Evolutionary conservation across 2,888 invertebrate species (phyloP).

Genomic region (Willowsia nigromaculata): DNA sequence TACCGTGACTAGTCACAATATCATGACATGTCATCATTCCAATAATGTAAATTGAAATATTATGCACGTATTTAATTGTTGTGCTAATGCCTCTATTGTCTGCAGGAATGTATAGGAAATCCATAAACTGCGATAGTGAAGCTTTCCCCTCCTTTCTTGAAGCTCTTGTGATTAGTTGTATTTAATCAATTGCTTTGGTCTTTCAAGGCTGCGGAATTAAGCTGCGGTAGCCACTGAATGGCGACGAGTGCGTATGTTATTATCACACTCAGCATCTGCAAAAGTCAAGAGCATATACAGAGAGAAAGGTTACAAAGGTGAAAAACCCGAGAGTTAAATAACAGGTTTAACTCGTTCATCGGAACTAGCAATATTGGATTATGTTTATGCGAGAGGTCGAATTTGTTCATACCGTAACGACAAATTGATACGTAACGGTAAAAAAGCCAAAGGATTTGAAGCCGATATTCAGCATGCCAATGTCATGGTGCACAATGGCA

Average conservation of each 20-base stretch:
- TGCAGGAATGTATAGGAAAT: too few relatives aligned
- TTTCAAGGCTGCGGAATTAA: background rate
- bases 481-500: constrained; percentile 51
- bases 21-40: too few relatives aligned
- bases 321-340: too few relatives aligned
- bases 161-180: too few relatives aligned
- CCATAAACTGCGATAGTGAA: too few relatives aligned
- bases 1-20: too few relatives aligned
- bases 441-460: constrained; percentile 55
- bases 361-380: background rate
- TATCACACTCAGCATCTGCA: constrained; percentile 44
- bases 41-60: too few relatives aligned
- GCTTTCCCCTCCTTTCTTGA: too few relatives aligned
- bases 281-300: background rate
- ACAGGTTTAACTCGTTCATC: too few relatives aligned
- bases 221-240: constrained; percentile 36
- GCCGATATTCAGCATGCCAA: constrained; percentile 45
- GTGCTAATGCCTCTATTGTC: too few relatives aligned
- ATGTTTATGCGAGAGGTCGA: background rate
- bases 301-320: too few relatives aligned
- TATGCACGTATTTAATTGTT: too few relatives aligned
- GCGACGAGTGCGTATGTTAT: constrained; percentile 40
- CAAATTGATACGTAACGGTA: constrained; percentile 35
- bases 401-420: constrained; percentile 22
- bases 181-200: background rate